Evolutionary conservation across 2,797 vertebrate genomes (phyloP).

Genomic region (Heliangelus exortis): DNA sequence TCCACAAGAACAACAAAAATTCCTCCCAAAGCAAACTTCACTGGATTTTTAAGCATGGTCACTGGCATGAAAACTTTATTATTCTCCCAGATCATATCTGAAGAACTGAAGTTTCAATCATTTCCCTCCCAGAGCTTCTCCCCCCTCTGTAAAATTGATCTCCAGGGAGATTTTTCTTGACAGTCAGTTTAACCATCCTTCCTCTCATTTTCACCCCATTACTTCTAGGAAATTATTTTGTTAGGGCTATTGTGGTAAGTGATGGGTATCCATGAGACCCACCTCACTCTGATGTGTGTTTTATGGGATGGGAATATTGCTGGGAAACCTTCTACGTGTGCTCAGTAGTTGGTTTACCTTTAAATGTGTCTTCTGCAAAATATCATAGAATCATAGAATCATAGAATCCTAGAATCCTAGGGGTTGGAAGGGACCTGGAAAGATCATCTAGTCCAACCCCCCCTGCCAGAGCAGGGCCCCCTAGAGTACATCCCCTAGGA

Average conservation of each 20-base stretch:
- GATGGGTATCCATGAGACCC: too few relatives aligned
- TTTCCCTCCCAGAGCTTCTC: background rate
- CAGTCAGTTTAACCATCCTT: background rate
- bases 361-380: too few relatives aligned
- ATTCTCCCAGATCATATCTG: background rate
- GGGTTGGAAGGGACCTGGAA: too few relatives aligned
- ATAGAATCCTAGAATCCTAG: too few relatives aligned
- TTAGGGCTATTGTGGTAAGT: background rate
- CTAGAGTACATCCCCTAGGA: too few relatives aligned
- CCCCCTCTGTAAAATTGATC: background rate
- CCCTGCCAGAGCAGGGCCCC: too few relatives aligned
- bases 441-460: too few relatives aligned
- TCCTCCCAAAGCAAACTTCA: background rate
- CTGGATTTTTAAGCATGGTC: background rate
- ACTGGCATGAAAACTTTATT: background rate
- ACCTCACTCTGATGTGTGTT: too few relatives aligned
- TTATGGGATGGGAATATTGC: too few relatives aligned
- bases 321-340: too few relatives aligned
- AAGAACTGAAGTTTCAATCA: background rate
- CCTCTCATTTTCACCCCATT: conserved; percentile 22
- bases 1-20: background rate
- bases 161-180: background rate
- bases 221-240: conserved; percentile 6
- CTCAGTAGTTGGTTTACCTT: too few relatives aligned
- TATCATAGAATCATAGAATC: too few relatives aligned